These are phyloP conservation scores for Theristus sp. DNA, from an alignment of 2,888 invertebrate species.

Conservation along the genomic window DNA sequence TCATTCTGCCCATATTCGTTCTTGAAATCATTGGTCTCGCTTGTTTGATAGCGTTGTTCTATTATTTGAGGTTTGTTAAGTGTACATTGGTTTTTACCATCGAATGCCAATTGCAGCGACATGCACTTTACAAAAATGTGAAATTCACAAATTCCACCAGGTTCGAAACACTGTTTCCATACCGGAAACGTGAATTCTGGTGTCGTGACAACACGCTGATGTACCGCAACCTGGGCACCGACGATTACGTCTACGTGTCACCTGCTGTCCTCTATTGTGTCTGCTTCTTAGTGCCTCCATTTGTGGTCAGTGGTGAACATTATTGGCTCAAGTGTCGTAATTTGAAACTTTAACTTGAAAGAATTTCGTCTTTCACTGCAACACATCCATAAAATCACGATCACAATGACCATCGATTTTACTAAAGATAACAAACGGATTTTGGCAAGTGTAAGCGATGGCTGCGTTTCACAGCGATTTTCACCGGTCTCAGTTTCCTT, in stretches of 20 bases:
- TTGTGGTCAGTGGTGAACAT: slow-evolving; percentile 24
- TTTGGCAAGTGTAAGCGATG: no score
- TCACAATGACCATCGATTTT: no score
- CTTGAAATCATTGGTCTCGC: slow-evolving; percentile 32
- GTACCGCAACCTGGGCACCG: slow-evolving; percentile 26
- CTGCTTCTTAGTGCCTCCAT: slow-evolving; percentile 23
- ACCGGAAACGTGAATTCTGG: slow-evolving; percentile 26
- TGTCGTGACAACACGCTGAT: slow-evolving; percentile 24
- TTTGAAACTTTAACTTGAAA: no score
- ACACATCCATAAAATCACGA: no score
- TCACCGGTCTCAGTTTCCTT: no score
- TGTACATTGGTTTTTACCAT: background rate
- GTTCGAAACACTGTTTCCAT: slow-evolving; percentile 28
- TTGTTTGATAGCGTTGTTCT: slow-evolving; percentile 32
- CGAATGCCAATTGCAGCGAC: background rate
- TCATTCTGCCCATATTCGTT: slow-evolving; percentile 31
- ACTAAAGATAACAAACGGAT: no score
- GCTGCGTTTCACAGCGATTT: no score
- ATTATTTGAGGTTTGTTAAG: slow-evolving; percentile 31
- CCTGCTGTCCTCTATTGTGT: slow-evolving; percentile 23
- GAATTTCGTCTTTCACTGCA: no score
- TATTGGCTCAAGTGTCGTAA: no score
- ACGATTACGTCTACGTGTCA: slow-evolving; percentile 28
- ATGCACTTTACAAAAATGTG: no score
- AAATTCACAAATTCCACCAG: no score